A percentile compares a stretch with the other conserved stretches of the same genome.
Conservation (phyloP, 2,113 vertebrate species). For the Cinclus mexicanus region DNA sequence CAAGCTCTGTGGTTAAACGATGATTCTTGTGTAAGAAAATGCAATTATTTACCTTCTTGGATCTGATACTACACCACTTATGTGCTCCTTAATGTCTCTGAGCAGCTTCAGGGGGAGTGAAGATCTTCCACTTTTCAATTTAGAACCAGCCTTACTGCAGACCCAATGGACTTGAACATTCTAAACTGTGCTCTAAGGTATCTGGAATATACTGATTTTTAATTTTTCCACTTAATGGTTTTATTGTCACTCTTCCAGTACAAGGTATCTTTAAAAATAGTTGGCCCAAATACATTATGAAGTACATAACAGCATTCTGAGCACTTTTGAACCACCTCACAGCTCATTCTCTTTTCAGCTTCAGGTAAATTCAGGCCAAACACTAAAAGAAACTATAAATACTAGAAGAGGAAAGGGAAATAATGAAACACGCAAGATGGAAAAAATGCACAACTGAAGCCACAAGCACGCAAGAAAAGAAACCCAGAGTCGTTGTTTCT, state of each 20-base stretch:
- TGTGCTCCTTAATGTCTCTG: background rate
- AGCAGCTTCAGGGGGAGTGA: background rate
- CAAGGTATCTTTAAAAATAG: background rate
- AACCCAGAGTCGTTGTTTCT: background rate
- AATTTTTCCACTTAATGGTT: background rate
- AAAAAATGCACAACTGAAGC: background rate
- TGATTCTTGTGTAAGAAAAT: background rate
- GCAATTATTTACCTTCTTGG: background rate
- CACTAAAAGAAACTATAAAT: background rate
- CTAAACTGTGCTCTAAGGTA: background rate
- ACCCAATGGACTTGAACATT: background rate
- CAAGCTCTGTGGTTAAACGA: background rate
- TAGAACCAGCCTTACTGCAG: background rate
- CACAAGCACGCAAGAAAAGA: background rate
- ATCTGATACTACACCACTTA: background rate
- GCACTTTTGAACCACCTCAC: background rate
- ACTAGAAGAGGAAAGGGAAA: background rate
- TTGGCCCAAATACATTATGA: background rate
- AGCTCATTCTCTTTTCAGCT: background rate
- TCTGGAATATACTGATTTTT: background rate
- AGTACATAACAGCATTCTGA: background rate
- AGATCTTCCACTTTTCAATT: background rate
- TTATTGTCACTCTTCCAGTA: background rate
- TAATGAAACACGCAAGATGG: background rate
- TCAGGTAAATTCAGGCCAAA: background rate